Base-by-base conservation (phyloP, 2,797 vertebrate genomes). In the Eremophila alpestris region DNA sequence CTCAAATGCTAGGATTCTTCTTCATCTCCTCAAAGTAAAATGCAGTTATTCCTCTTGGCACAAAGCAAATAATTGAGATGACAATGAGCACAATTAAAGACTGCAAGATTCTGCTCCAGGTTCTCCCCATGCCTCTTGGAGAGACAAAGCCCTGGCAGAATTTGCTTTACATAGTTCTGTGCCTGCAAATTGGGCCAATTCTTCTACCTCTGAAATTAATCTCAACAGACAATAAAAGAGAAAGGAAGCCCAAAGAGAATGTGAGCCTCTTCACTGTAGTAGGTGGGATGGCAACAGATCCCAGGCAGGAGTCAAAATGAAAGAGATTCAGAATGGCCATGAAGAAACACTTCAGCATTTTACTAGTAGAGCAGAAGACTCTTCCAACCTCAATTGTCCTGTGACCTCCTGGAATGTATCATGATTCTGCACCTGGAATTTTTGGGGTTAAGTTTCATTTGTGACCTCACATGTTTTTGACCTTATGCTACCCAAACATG, bases 251-350 rank as follows among this genome's bases (percentile, higher is more conserved):
- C 77, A 43, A 1, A 9, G 51, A 7, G 18, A 20, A 3, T 2
- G 38, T 19, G 46, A 84, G 34, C 11, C 24, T 77, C 36, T 32
- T 55, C 36, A 32, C 36, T 65, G 36, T 0, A 48, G 18, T 1
- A 18, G 3, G 2, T 5, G 30, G 52, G 40, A 48, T 26, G 21
- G 32, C 16, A n/a, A 0, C 49, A 30, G 68, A 40, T 11, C 24
- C 41, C 51, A 41, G 41, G 41, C 24, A 16, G 2, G 24, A 41
- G 5, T 6, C 0, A 0, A 63, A 65, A 83, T 3, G 8, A 29
- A 22, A 87, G 17, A 60, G 5, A 7, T 43, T 83, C 21, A 62
- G 11, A 34, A 13, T 23, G 41, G 23, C 13, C 18, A 3, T 11
- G 67, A 54, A 13, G 18, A 58, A 76, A 48, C 20, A n/a, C 8